These are phyloP conservation scores for Melanerpes aurifrons DNA, from an alignment of 2,113 vertebrate species.

Conservation along the genomic window DNA sequence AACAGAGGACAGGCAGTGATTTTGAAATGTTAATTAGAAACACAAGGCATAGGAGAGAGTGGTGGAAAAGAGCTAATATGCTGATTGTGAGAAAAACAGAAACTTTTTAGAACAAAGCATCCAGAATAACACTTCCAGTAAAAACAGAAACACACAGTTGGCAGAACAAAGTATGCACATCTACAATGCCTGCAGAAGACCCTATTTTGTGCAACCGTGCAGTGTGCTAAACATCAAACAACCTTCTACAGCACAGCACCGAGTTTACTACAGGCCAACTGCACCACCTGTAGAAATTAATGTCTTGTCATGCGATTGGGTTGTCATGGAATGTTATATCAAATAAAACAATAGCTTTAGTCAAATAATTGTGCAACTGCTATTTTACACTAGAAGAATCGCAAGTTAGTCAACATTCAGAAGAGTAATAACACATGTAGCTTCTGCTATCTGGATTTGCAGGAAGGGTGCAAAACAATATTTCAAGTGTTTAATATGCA, in stretches of 20 bases:
- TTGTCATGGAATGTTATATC: rapidly evolving
- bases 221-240: neutral
- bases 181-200: neutral
- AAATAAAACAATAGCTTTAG: neutral
- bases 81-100: slow-evolving; percentile 31
- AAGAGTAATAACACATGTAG: neutral
- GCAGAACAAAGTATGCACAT: neutral
- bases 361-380: neutral
- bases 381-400: neutral
- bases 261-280: rapidly evolving
- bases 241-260: neutral
- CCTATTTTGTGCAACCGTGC: rapidly evolving
- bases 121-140: neutral
- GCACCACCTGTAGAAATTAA: neutral
- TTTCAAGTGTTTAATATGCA: neutral
- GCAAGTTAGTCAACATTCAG: neutral
- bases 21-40: slow-evolving; percentile 65
- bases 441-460: neutral
- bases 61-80: neutral
- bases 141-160: neutral
- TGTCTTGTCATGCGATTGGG: neutral
- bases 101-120: neutral
- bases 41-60: neutral
- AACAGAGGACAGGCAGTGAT: neutral
- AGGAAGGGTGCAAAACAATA: neutral